Evolutionary conservation across 2,113 vertebrate species (phyloP), one percentile per base, ranked within the genome.

Genomic region (Rhegmatorhina hoffmannsi): DNA sequence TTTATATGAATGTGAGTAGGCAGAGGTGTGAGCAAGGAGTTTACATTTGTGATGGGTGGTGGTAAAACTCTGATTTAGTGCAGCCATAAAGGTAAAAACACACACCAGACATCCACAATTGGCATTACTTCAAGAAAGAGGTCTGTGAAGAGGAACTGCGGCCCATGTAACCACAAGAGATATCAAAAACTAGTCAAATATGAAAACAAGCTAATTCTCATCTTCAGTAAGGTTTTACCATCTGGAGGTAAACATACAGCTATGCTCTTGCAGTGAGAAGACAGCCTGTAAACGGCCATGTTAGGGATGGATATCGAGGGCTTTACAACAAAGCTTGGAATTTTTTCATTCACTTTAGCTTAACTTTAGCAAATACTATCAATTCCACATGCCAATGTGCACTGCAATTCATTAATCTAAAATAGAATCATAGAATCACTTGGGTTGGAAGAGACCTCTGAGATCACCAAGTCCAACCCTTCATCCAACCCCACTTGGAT

Each of bases 231-330:
- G 17, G 16, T 73, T 78, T 50, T 33, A 52, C 10, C 18, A 50
- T 3, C 46, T 55, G 29, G 16, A 78, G 16, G 19, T 52, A 50
- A 83, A 82, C 29, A 78, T 29, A 15, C 20, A 91, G n/a, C 7
- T 36, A 28, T 1, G 7, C 7, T 68, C 13, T 31, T 56, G 24
- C 52, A 85, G 13, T 15, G 13, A 76, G 44, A 74, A 59, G 15
- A 50, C 11, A 89, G 13, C 12, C 16, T 60, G n/a, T 64, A 72
- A 95, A 55, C 10, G 70, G 52, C 7, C 14, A 34, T 0, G 7
- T 38, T 31, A 67, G 26, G 63, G 33, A 23, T 24, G 24, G 24
- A 8, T 76, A 69, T 15, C 0, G 0, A 52, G 11, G 9, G 19
- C 16, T 76, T 81, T 59, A 50, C 47, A 8, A 58, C 11, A 69